Conservation (phyloP, 2,888 invertebrate species). For the Lordiphosa fenestrarum region DNA sequence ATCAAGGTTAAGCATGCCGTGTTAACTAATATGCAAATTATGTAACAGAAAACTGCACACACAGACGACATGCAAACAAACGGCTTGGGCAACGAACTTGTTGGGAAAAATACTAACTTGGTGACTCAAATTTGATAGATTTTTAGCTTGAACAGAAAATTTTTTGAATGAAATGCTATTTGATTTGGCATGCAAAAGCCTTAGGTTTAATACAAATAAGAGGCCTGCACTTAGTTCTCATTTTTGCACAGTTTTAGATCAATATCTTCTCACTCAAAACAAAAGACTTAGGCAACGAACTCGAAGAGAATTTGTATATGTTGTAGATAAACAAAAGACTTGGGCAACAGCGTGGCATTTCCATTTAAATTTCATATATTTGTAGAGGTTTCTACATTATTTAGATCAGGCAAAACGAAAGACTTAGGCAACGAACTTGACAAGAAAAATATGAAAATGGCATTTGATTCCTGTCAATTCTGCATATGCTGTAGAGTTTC, state of each 20-base stretch:
- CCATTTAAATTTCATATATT: neutral
- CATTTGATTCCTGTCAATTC: too few relatives aligned
- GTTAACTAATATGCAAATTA: conserved; percentile 52
- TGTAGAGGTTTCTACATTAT: neutral
- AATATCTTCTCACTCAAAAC: conserved; percentile 14
- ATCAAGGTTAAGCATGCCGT: conserved; percentile 57
- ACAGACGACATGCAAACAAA: conserved; percentile 39
- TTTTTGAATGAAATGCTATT: too few relatives aligned
- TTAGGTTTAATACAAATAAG: too few relatives aligned
- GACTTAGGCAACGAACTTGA: conserved; percentile 73
- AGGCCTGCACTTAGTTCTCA: too few relatives aligned
- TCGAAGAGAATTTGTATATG: conserved; percentile 13
- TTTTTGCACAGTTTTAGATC: too few relatives aligned
- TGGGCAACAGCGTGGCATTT: neutral
- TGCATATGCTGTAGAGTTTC: too few relatives aligned
- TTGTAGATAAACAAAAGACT: too few relatives aligned
- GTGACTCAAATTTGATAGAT: too few relatives aligned
- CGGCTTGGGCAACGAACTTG: conserved; percentile 71
- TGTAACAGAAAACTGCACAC: conserved; percentile 37
- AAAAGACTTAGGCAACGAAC: conserved; percentile 65
- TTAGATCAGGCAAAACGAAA: conserved; percentile 54
- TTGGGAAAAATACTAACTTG: conserved; percentile 23
- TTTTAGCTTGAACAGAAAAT: too few relatives aligned
- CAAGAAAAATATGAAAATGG: conserved; percentile 14
- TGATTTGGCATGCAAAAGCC: too few relatives aligned